Evolutionary conservation across 2,888 invertebrate genomes (phyloP), one percentile per base, ranked within the genome.

Genomic region (Drosophila borealis): DNA sequence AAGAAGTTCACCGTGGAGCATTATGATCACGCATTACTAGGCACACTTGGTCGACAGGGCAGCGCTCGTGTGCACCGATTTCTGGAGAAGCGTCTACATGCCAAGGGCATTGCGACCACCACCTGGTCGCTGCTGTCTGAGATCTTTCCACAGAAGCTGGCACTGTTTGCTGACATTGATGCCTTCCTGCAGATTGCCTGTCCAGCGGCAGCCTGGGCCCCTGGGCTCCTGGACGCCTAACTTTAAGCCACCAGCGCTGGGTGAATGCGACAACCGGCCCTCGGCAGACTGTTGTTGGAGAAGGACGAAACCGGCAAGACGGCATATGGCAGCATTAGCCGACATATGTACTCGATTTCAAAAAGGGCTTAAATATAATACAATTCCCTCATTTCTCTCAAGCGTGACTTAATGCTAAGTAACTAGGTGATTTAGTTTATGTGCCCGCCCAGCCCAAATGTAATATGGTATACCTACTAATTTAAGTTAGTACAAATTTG

Each of bases 211-310:
- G 98, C 91, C 94, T 97, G 57, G 99, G 99, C 0, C 96, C 91
- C 94, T 97, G 57, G 99, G 99, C 0, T 96, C 97, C 0, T 99
- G 99, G 99, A 99, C 99, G 13, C 99, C 99, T 8, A 99, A 99
- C 92, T 96, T 98, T 89, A 96, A 96, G 87, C 95, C 96, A 21
- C 92, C 94, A 11, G 95, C 95, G 86, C 91, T 94, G 17, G 93
- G 93, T 54, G 93, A 94, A 89, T 91, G 93, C 86, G 94, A 94
- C 85, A 94, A 94, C 89, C 89, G 89, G 33, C 91, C 91, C 0
- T 90, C 90, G 48, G 93, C 93, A 74, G 93, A 93, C 57, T 95
- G 95, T 89, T 95, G 50, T 57, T 92, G 13, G 92, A 92, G 63
- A 92, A 92, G 29, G 92, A 92, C 54, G 89, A 89, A 37, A 72